phyloP scores from a whole-genome alignment of 2,113 vertebrate genomes.

The Cettia cetti region DNA sequence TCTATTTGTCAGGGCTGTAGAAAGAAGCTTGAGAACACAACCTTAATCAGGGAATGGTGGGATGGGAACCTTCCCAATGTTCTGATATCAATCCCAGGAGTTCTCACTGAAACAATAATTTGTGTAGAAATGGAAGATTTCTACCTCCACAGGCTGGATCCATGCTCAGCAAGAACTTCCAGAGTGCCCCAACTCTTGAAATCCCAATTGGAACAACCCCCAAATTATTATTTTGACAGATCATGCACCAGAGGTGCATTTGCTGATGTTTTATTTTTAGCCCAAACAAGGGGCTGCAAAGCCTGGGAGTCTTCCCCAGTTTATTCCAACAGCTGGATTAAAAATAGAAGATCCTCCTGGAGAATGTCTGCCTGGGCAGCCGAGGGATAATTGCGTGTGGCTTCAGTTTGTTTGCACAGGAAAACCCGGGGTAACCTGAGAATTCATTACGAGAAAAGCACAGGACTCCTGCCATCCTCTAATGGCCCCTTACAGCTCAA shows the following conservation, averaged over 20 bases:
- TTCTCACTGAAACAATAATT: not conserved
- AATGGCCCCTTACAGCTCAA: constrained; percentile 65
- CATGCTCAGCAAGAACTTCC: not conserved
- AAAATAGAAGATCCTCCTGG: constrained; percentile 57
- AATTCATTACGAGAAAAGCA: constrained; percentile 73
- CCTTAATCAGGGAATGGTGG: not conserved
- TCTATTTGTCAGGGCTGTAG: not conserved
- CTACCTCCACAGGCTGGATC: not conserved
- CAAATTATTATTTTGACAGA: not conserved
- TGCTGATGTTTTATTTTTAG: constrained; percentile 19
- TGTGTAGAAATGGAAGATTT: not conserved
- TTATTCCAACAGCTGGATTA: constrained; percentile 8
- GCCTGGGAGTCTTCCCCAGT: not conserved
- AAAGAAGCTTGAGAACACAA: not conserved
- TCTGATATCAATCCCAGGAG: not conserved
- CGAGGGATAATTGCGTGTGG: constrained; percentile 57
- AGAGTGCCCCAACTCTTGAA: not conserved
- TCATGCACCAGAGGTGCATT: not conserved
- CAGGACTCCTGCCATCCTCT: constrained; percentile 76
- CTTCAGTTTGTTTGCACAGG: constrained; percentile 71
- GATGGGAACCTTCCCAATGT: rapidly evolving
- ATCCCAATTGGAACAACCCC: not conserved
- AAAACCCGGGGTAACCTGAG: constrained; percentile 69
- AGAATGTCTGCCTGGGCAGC: constrained; percentile 29
- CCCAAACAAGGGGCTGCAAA: not conserved